Evolutionary conservation across 2,797 vertebrate genomes (phyloP).

Genomic region (Centropyge bicolor): DNA sequence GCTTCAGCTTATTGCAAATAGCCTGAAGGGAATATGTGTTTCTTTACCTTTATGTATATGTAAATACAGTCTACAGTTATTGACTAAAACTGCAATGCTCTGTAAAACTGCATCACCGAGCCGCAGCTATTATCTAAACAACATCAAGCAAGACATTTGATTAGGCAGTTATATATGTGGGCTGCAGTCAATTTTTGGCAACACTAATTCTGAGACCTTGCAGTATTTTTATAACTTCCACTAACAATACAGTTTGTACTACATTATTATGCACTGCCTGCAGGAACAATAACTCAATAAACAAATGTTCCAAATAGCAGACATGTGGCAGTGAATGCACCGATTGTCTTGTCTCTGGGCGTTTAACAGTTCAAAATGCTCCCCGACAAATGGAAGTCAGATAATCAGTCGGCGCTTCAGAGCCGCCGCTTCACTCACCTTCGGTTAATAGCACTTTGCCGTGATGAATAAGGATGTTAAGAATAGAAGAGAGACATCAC

Average conservation of each 20-base stretch:
- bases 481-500: conserved; percentile 36
- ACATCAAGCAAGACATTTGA: not conserved
- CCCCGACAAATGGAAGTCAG: conserved; percentile 1
- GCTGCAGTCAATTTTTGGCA: not conserved
- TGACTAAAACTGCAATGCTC: not conserved
- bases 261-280: not conserved
- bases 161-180: not conserved
- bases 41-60: not conserved
- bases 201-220: not conserved
- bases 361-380: conserved; percentile 23
- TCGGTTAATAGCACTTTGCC: conserved; percentile 26
- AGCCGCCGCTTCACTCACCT: conserved; percentile 37
- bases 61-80: not conserved
- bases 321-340: not conserved
- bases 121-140: not conserved
- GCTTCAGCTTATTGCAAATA: not conserved
- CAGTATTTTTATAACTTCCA: not conserved
- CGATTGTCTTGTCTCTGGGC: not conserved
- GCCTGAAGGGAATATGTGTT: not conserved
- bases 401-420: conserved; percentile 9
- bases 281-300: not conserved
- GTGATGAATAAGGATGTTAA: conserved; percentile 50
- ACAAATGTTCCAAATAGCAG: not conserved
- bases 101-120: not conserved
- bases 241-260: not conserved